These are phyloP conservation scores for Lateolabrax maculatus DNA, from an alignment of 2,797 vertebrate species.

Conservation along the genomic window DNA sequence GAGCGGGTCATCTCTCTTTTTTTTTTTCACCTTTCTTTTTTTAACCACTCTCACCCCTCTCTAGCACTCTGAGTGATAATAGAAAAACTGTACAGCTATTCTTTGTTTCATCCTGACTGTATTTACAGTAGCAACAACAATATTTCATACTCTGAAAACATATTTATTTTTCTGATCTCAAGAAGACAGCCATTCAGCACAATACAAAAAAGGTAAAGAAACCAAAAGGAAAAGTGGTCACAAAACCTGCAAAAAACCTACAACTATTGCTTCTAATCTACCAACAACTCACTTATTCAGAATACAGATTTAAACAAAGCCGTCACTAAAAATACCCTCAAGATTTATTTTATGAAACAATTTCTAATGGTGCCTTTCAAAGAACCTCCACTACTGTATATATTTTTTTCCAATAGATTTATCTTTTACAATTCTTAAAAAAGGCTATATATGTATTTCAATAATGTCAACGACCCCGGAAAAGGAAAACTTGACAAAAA, in stretches of 20 bases:
- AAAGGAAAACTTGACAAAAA: conserved; percentile 71
- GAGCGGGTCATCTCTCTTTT: conserved; percentile 66
- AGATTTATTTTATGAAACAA: conserved; percentile 68
- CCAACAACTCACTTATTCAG: conserved; percentile 63
- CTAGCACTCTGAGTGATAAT: conserved; percentile 77
- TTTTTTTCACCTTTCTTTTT: conserved; percentile 31
- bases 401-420: conserved; percentile 68
- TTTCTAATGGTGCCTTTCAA: conserved; percentile 64
- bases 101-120: conserved; percentile 65
- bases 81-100: conserved; percentile 79
- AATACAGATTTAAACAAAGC: conserved; percentile 70
- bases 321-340: conserved; percentile 72
- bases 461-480: conserved; percentile 54
- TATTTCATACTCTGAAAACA: conserved; percentile 70
- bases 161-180: conserved; percentile 62
- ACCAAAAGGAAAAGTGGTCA: conserved; percentile 65
- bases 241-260: conserved; percentile 68
- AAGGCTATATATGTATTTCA: conserved; percentile 70
- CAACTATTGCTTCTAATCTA: conserved; percentile 69
- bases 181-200: conserved; percentile 64
- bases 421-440: conserved; percentile 78
- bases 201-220: conserved; percentile 64
- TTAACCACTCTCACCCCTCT: conserved; percentile 55
- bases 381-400: conserved; percentile 64
- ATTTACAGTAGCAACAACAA: conserved; percentile 74